Conservation (phyloP, 1,140 invertebrate genomes). For the Probaryconus sp. region DNA sequence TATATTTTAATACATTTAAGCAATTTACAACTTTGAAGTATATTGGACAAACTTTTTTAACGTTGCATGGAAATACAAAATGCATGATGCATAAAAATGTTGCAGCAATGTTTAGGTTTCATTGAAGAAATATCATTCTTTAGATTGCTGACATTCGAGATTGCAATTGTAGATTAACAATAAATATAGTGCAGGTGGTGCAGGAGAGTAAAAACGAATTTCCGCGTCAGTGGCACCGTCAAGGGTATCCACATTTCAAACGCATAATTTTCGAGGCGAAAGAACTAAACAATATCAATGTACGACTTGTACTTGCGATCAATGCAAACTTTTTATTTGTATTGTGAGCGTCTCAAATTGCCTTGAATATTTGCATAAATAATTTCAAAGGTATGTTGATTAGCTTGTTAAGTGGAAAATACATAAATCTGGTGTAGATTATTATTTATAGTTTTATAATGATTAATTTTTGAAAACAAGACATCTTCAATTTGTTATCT, state of each 20-base stretch:
- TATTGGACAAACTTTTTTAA: too few species aligned
- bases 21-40: too few species aligned
- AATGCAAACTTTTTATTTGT: conserved; percentile 39
- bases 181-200: neutral
- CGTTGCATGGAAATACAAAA: too few species aligned
- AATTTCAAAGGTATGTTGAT: conserved; percentile 2
- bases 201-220: conserved; percentile 31
- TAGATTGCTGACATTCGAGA: too few species aligned
- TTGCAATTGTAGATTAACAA: neutral
- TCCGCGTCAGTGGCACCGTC: conserved; percentile 38
- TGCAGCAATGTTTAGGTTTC: too few species aligned
- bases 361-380: conserved; percentile 31
- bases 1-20: too few species aligned
- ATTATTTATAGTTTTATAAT: too few species aligned
- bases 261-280: conserved; percentile 34
- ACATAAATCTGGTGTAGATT: conserved; percentile 3
- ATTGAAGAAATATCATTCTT: too few species aligned
- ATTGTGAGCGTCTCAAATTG: neutral
- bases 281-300: conserved; percentile 14
- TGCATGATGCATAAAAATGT: too few species aligned
- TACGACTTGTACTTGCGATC: conserved; percentile 28
- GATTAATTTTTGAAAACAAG: too few species aligned
- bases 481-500: too few species aligned
- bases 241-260: conserved; percentile 60
- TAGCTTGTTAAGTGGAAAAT: neutral